Percentiles rank a stretch among this genome's conserved stretches.
These are phyloP conservation scores for Gambusia affinis DNA, from an alignment of 2,113 vertebrate genomes.

Conservation along the genomic window DNA sequence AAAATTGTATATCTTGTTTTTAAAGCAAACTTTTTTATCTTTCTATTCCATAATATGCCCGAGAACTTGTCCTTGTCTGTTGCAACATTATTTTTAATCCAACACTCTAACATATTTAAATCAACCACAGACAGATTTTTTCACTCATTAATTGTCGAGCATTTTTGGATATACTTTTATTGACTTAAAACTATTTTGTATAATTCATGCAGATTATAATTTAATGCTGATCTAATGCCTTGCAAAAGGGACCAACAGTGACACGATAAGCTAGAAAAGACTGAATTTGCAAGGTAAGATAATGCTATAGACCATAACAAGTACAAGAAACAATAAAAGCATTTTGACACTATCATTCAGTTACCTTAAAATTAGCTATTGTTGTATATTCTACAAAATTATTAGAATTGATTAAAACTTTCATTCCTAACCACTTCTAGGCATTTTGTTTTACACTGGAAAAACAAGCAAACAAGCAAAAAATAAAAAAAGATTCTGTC, in stretches of 20 bases:
- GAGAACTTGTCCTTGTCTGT: not conserved
- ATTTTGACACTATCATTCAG: too few species aligned
- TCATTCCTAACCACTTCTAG: not conserved
- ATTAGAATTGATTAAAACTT: too few species aligned
- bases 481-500: not conserved
- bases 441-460: too few species aligned
- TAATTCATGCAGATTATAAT: not conserved
- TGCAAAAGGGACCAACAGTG: not conserved
- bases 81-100: not conserved
- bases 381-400: not conserved
- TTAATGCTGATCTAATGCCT: not conserved
- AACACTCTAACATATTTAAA: not conserved
- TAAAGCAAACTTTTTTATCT: not conserved
- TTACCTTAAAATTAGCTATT: too few species aligned
- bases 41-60: not conserved
- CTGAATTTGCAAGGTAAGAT: too few species aligned
- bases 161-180: not conserved
- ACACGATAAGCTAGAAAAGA: too few species aligned
- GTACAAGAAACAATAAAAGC: too few species aligned
- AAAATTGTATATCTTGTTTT: not conserved
- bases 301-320: too few species aligned
- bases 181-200: not conserved
- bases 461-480: too few species aligned
- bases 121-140: not conserved
- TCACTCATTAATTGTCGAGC: not conserved